Percentiles rank a stretch among this genome's conserved stretches.
Evolutionary conservation across 2,113 vertebrate species (phyloP).

Genomic region (Phrynosoma blainvillii): DNA sequence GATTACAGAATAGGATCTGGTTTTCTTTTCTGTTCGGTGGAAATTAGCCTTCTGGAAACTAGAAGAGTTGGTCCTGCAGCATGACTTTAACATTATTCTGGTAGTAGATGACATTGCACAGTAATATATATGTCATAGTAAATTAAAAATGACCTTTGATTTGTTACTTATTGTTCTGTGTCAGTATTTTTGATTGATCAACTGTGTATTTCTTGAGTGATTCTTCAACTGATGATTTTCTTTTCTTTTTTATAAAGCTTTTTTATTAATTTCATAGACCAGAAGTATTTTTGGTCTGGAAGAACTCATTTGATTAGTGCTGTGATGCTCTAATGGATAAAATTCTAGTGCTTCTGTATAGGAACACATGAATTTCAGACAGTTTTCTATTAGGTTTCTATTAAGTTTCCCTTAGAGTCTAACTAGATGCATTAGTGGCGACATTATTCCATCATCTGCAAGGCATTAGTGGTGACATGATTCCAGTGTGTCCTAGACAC

Average conservation of each 20-base stretch:
- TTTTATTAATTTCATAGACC: conserved; percentile 31
- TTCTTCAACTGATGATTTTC: background rate
- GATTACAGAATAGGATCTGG: background rate
- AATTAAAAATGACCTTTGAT: background rate
- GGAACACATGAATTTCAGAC: conserved; percentile 55
- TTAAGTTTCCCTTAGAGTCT: conserved; percentile 61
- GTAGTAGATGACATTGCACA: background rate
- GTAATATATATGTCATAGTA: background rate
- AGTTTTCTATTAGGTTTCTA: conserved; percentile 48
- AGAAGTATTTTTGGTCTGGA: background rate
- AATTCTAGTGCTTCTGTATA: conserved; percentile 27
- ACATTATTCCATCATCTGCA: conserved; percentile 54
- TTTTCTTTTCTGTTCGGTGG: too few species aligned
- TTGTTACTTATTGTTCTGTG: background rate
- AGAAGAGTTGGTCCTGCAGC: background rate
- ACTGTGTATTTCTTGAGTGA: background rate
- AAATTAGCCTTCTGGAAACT: background rate
- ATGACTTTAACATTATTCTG: background rate
- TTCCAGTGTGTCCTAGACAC: conserved; percentile 62
- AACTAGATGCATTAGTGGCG: conserved; percentile 70
- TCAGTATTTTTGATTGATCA: background rate
- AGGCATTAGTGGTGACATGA: conserved; percentile 67
- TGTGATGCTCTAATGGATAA: conserved; percentile 51
- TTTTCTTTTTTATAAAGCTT: background rate
- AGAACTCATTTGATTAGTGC: background rate